Evolutionary conservation across 2,888 invertebrate genomes (phyloP).

Genomic region (Didymodactylos carnosus): DNA sequence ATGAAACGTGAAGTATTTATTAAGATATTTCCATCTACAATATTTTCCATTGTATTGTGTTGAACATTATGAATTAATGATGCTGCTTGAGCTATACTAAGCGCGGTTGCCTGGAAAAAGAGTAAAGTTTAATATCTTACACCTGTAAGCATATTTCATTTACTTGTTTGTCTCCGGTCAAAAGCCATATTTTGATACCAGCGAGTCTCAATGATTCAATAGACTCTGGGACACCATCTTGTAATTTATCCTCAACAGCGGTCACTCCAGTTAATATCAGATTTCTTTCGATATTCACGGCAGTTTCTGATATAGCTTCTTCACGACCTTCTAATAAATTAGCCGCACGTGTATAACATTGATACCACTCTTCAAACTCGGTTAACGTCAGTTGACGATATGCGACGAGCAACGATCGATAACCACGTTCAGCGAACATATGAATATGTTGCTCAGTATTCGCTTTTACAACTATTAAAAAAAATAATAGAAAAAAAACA

Average conservation of each 20-base stretch:
- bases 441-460: background rate
- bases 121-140: too few relatives aligned
- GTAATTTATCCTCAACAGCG: slow-evolving; percentile 95
- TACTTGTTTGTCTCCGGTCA: slow-evolving; percentile 83
- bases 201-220: slow-evolving; percentile 82
- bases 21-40: too few relatives aligned
- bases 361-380: background rate
- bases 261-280: slow-evolving; percentile 74
- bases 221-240: slow-evolving; percentile 79
- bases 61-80: background rate
- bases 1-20: too few relatives aligned
- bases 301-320: slow-evolving; percentile 68
- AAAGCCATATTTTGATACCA: slow-evolving; percentile 93
- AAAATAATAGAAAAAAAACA: too few relatives aligned
- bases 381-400: background rate
- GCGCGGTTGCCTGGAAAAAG: background rate
- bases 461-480: too few relatives aligned
- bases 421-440: background rate
- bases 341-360: background rate
- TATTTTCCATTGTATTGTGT: too few relatives aligned
- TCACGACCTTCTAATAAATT: slow-evolving; percentile 55
- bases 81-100: background rate
- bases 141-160: too few relatives aligned
- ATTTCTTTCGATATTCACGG: slow-evolving; percentile 88
- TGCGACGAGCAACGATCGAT: background rate